phyloP scores from a whole-genome alignment of 2,888 invertebrate genomes.

The Eremobia ochroleuca region DNA sequence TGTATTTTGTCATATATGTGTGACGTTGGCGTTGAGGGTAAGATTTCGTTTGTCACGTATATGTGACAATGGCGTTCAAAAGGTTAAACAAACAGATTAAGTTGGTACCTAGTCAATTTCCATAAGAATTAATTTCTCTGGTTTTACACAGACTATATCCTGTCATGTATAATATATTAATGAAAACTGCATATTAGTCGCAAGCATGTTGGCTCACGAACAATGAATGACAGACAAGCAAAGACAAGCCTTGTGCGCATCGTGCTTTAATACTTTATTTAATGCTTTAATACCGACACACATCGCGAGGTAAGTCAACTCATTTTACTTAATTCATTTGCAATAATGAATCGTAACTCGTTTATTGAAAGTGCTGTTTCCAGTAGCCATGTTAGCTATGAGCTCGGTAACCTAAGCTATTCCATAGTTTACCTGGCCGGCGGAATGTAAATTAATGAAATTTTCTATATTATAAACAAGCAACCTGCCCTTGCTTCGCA shows the following conservation, averaged over 20 bases:
- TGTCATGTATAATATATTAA: not conserved
- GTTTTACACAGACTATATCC: not conserved
- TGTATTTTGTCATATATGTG: too few relatives aligned
- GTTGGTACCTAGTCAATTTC: not conserved
- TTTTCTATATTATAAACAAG: not conserved
- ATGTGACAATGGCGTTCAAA: too few relatives aligned
- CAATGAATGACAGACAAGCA: not conserved
- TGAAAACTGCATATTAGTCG: not conserved
- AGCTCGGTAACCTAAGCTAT: not conserved
- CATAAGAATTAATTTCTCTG: not conserved
- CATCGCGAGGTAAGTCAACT: not conserved
- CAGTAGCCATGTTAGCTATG: too few relatives aligned
- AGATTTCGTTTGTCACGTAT: too few relatives aligned
- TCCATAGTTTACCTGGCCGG: not conserved
- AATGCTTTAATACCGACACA: conserved; percentile 5
- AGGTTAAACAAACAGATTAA: not conserved
- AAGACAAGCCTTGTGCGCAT: not conserved
- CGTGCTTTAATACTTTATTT: too few relatives aligned
- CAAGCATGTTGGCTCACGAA: too few relatives aligned
- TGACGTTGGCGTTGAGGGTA: too few relatives aligned
- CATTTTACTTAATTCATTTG: not conserved
- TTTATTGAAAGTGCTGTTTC: not conserved
- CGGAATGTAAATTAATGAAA: not conserved
- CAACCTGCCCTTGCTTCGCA: not conserved
- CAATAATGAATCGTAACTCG: not conserved